phyloP scores from a whole-genome alignment of 2,113 vertebrate species.

The Phylloscopus trochiloides region DNA sequence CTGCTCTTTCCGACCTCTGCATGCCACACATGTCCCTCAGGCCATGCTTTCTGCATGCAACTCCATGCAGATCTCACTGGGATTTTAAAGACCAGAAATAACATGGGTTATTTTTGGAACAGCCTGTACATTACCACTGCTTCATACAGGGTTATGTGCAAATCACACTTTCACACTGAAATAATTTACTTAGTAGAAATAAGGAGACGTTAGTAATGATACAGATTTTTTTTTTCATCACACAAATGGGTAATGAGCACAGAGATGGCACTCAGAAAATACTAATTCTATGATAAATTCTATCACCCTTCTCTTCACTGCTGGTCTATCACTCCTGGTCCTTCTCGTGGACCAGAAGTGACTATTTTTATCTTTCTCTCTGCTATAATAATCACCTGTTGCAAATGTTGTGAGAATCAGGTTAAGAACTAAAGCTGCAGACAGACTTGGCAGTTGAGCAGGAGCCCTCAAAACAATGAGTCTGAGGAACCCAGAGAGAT shows the following conservation, averaged over 20 bases:
- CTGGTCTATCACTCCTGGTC: too few relatives aligned
- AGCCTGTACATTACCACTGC: neutral
- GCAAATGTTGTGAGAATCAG: neutral
- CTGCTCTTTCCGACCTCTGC: neutral
- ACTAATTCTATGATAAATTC: neutral
- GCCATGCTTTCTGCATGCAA: neutral
- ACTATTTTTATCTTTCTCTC: neutral
- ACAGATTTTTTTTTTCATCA: neutral
- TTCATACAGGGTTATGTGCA: neutral
- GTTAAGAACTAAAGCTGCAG: neutral
- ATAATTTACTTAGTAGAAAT: neutral
- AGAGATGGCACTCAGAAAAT: neutral
- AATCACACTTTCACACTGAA: neutral
- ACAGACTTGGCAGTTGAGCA: neutral
- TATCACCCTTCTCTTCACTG: neutral
- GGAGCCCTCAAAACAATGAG: neutral
- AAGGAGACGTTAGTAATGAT: neutral
- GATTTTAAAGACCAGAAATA: neutral
- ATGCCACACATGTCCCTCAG: rapidly evolving
- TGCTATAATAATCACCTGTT: neutral
- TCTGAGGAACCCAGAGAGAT: neutral
- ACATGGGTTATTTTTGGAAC: neutral
- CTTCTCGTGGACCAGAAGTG: neutral
- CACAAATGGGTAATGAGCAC: neutral
- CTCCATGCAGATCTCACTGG: rapidly evolving